Evolutionary conservation across 2,888 invertebrate genomes (phyloP), one percentile per base, ranked within the genome.

Genomic region (Ditula angustiorana): DNA sequence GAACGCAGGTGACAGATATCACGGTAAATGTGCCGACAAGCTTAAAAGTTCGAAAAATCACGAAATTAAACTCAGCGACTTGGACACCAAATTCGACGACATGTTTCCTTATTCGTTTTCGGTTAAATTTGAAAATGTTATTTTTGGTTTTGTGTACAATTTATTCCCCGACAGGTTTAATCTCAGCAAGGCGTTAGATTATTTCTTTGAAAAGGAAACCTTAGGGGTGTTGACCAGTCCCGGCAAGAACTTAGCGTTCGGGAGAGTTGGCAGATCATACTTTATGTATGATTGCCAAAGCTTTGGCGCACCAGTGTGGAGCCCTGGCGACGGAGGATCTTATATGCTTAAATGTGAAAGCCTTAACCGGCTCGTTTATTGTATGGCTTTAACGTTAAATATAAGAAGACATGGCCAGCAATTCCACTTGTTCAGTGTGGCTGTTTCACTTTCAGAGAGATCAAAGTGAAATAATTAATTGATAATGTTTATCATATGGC

Each of bases 221-320:
- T 46, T 87, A 35, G 95, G 95, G 5, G 85, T 96, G 53, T 78
- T 95, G 47, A 92, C 93, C 56, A 93, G 93, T 67, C 90, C 93
- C 0, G 81, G 82, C 10, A 94, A 94, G 61, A 94, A 94, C 53
- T 78, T 94, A 67, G 92, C 93, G 8, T 93, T 94, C 71, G 94
- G 94, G 1, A 92, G 77, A 68, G 78, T 82, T 16, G 87, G 86
- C 0, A 76, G 81, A 11, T 95, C 95, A 10, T 96, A 95, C 74
- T 95, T 95, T 71, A 94, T 96, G 94, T 95, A 93, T 76, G 95
- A 96, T 73, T 95, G 95, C 70, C 95, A 95, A 80, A 93, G 93
- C 67, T 85, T 88, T 70, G 95, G 95, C 5, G 83, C 91, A 2
- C 95, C 95, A 0, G 79, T 95, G 73, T 96, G 95, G 75, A 82